Evolutionary conservation across 2,888 invertebrate genomes (phyloP), one percentile per base, ranked within the genome.

Genomic region (Coelinius sp.): DNA sequence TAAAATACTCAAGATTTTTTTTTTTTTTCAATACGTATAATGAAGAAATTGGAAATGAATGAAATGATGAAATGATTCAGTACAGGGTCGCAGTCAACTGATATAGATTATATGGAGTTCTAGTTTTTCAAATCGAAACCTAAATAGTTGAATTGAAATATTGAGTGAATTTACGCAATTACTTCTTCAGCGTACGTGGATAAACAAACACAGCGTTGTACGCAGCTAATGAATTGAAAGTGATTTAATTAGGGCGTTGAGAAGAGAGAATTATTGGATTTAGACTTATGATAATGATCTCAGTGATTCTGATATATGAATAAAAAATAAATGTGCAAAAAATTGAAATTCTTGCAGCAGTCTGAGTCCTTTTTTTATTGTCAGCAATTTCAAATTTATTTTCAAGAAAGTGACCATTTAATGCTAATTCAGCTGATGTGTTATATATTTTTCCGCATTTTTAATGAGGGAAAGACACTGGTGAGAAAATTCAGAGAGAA

Each of bases 181-280:
- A 31, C 53, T 22, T 17, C 35, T 22, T 41, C 68, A 63, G 35
- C 20, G 44, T 25, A 68, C 63, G 71, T 62, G 69, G 74, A 74
- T 74, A 78, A 82, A 83, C 80, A 82, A 79, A 81, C 77, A 73
- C 59, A 66, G 78, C 75, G 77, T 78, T 84, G 81, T 84, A 75
- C 80, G 80, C 80, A 78, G 76, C 76, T 80, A 84, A 83, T 82
- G 79, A 79, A 81, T 80, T 81, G 83, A 77, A 81, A 73, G 80
- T 75, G 69, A 79, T 82, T 63, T 24, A 84, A 84, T 84, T 83
- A 78, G 84, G 78, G 78, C 84, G 73, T 76, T 71, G 76, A 79
- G 76, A 78, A 73, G 79, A 80, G 77, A 74, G 62, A 68, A 74
- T 74, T 27, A 70, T 63, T 62, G 49, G 59, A 38, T 41, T 63